Evolutionary conservation across 2,797 vertebrate genomes (phyloP), one percentile per base, ranked within the genome.

Genomic region (Avahi laniger): DNA sequence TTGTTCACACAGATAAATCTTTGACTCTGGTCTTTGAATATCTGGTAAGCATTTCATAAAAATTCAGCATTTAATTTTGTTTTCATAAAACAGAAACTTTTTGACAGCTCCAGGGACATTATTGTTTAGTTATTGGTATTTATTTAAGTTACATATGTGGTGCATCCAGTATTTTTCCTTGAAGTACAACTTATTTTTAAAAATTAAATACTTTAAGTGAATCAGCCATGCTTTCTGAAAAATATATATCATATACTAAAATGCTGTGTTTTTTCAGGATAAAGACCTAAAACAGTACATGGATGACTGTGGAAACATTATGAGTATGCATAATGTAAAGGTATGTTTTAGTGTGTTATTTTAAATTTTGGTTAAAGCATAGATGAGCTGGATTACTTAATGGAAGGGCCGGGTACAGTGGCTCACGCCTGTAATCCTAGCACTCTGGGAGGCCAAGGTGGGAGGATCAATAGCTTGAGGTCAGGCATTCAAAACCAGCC

Each of bases 311-410:
- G 99, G 99, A 67, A 99, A 99, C 98, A 99, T 99, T 95, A 99
- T 99, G 99, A 99, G 99, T 95, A 99, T 99, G 99, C 99, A 99
- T 98, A 99, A 99, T 83, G 99, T 99, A 95, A 99, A 99, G 99
- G 99, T 99, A 98, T 97, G 99, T 13, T 6, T 91, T 61, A 80
- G 2, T 75, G 8, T 59, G 0, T 48, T 2, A 6, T 73, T 80
- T 87, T 54, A 17, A 81, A 54, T 76, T 92, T 69, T 17, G 11
- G 67, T 76, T 59, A 91, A 63, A 94, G 54, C 46, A 61, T 50
- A 57, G 17, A 76, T 6, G 35, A 78, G 20, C 14, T 57, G 4
- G 24, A 70, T 41, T 83, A 5, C n/a, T 46, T 67, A 41, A 41
- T 73, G 35, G 54, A 26, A 57, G 54, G 54, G 24, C 24, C 9